These are phyloP conservation scores for Galemys pyrenaicus DNA, from an alignment of 2,113 vertebrate genomes.

Conservation along the genomic window DNA sequence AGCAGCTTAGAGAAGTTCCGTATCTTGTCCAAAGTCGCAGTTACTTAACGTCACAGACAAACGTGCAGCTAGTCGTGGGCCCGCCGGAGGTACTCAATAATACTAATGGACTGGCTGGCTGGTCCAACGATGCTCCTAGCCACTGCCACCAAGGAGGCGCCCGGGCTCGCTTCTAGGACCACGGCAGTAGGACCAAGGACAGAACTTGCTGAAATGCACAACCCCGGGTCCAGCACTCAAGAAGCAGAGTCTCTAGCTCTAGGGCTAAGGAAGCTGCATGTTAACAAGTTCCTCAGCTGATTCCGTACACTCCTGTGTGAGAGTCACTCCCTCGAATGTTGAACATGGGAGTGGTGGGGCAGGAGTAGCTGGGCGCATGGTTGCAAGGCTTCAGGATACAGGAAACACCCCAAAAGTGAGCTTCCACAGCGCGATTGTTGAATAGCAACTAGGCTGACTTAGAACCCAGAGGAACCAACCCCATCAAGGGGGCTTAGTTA, in stretches of 20 bases:
- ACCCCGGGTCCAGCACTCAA: background rate
- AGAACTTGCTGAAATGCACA: background rate
- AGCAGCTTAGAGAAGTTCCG: background rate
- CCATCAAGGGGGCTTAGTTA: background rate
- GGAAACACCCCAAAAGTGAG: background rate
- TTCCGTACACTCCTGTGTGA: background rate
- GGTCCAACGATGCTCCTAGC: background rate
- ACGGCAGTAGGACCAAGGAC: background rate
- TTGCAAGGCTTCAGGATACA: background rate
- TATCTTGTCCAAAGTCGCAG: background rate
- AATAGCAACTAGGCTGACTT: background rate
- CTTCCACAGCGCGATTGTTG: background rate
- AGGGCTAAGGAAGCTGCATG: background rate
- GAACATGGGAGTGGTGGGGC: background rate
- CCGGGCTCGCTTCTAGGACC: background rate
- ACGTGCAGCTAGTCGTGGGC: background rate
- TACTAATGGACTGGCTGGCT: background rate
- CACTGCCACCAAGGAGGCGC: background rate
- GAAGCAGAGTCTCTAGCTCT: background rate
- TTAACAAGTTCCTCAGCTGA: background rate
- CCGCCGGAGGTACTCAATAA: background rate
- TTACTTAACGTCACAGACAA: background rate
- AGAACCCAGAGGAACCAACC: background rate
- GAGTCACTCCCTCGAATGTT: background rate
- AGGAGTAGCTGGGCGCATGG: background rate